Base-by-base conservation (phyloP, 1,140 invertebrate species). In the Caenorhabditis inopinata region DNA sequence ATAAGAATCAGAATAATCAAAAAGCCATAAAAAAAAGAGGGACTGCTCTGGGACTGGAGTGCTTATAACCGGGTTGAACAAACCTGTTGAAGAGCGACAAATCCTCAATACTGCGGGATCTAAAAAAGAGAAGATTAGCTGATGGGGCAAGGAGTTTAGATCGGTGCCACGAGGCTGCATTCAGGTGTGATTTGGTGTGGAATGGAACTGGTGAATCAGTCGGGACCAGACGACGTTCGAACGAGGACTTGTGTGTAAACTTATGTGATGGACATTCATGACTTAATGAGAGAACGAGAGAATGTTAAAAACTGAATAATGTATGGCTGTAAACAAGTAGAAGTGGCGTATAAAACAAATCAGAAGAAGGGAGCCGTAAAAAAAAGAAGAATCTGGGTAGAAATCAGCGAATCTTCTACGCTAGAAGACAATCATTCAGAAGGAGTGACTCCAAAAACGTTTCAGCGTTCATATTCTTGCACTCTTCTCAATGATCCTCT, bases 11-110 rank as follows among this genome's bases (percentile, higher is more conserved):
- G 23, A 38, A 27, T 29, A 42, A 49, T 73, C 32, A 49, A 18
- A n/a, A 25, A 78, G 9, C 9, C 32, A 42, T 14, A 78, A 35
- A 29, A 75, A 79, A 32, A n/a, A n/a, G n/a, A n/a, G n/a, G n/a
- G n/a, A n/a, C n/a, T n/a, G n/a, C n/a, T n/a, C n/a, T n/a, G n/a
- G n/a, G n/a, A n/a, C n/a, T n/a, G n/a, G n/a, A n/a, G n/a, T n/a
- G n/a, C n/a, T n/a, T n/a, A n/a, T n/a, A n/a, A n/a, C n/a, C n/a
- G n/a, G n/a, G 29, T 25, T 27, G 76, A 58, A 42, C 83, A 76
- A 79, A 87, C 86, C 87, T 88, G 85, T 87, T 87, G 83, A 87
- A 87, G 48, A 87, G 83, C 29, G 86, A 87, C 74, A 87, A 79
- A 82, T 87, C 86, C 79, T 87, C 86, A 75, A 87, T 87, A 79